Percentiles rank a stretch among this genome's conserved stretches.
Conservation (phyloP, 92 coral and sea anemone species). For the Ricordea florida region DNA sequence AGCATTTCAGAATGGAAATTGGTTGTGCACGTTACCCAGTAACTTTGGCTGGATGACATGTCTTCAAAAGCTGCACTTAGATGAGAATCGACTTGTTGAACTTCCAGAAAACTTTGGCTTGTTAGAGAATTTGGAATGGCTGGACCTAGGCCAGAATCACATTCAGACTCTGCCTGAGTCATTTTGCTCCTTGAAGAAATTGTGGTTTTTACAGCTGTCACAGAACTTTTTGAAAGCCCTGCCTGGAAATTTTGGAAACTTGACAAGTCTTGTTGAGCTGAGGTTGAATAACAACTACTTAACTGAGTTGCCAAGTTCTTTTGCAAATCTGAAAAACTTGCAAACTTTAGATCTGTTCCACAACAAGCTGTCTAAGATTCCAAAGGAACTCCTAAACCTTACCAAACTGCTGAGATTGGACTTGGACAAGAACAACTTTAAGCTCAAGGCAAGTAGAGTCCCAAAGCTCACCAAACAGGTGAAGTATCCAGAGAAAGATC, state of each 20-base stretch:
- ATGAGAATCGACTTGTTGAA: constrained; percentile 80
- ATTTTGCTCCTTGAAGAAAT: constrained; percentile 70
- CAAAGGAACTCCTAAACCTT: constrained; percentile 75
- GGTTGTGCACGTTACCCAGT: constrained; percentile 78
- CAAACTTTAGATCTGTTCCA: constrained; percentile 86
- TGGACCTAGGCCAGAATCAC: constrained; percentile 90
- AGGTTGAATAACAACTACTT: constrained; percentile 79
- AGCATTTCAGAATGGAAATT: constrained; percentile 96
- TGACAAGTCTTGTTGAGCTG: constrained; percentile 71
- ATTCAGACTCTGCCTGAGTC: constrained; percentile 77
- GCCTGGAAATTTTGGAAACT: constrained; percentile 88
- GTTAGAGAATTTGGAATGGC: constrained; percentile 77
- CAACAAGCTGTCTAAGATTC: constrained; percentile 73
- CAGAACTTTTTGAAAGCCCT: constrained; percentile 72
- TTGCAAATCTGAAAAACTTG: constrained; percentile 64
- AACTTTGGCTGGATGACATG: constrained; percentile 76
- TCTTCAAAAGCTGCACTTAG: constrained; percentile 80
- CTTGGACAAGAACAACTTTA: constrained; percentile 85
- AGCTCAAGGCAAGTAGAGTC: constrained; percentile 75
- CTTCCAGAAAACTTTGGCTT: constrained; percentile 89
- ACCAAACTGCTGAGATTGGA: constrained; percentile 83
- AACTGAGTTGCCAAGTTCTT: constrained; percentile 76
- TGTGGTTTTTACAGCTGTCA: constrained; percentile 94
- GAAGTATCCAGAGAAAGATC: constrained; percentile 76
- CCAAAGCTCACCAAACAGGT: constrained; percentile 90